These are phyloP conservation scores for Colius striatus DNA, from an alignment of 2,113 vertebrate species.

Conservation along the genomic window DNA sequence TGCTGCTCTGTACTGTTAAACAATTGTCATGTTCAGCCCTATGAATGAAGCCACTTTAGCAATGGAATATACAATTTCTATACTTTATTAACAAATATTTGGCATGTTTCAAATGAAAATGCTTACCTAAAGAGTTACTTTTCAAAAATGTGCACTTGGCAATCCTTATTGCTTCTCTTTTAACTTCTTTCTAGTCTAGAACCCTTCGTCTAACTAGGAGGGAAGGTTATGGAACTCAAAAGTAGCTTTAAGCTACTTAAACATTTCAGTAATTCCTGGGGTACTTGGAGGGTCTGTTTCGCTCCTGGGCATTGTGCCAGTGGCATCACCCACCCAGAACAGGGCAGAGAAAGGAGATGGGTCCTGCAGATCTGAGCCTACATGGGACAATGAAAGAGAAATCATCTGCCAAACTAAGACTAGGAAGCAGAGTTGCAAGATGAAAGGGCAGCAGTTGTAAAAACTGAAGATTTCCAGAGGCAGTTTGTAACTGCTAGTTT, in stretches of 20 bases:
- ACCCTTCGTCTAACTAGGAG: background rate
- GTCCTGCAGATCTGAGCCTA: background rate
- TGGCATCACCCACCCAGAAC: background rate
- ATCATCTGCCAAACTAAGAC: background rate
- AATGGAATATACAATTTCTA: background rate
- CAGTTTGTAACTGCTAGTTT: background rate
- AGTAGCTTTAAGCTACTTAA: constrained; percentile 11
- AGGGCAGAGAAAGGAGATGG: background rate
- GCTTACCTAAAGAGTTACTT: background rate
- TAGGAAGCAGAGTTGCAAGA: background rate
- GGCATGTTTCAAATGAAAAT: constrained; percentile 4
- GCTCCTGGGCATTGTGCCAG: background rate
- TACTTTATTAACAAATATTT: background rate
- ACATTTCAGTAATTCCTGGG: background rate
- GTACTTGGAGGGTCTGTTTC: background rate
- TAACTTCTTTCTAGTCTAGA: constrained; percentile 12
- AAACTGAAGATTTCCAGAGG: background rate
- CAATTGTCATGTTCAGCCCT: background rate
- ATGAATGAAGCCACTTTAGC: background rate
- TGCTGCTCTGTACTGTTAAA: background rate
- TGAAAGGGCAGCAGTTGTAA: constrained; percentile 1
- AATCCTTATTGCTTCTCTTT: background rate
- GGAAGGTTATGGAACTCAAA: background rate
- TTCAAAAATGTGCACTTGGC: background rate
- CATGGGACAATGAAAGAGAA: background rate